These are phyloP conservation scores for Volucella bombylans DNA, from an alignment of 2,888 invertebrate genomes.

Conservation along the genomic window DNA sequence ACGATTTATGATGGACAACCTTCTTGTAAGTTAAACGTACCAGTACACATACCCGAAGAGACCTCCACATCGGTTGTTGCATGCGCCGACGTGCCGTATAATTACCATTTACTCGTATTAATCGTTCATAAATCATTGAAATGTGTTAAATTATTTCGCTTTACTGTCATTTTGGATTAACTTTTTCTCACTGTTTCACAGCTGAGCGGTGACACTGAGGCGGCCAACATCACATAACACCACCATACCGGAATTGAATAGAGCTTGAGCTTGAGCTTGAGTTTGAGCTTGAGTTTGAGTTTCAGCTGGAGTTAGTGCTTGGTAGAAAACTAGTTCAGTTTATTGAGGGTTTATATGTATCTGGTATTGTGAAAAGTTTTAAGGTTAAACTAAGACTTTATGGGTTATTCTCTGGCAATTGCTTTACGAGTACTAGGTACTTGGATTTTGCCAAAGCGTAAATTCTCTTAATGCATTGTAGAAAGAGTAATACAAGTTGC, in stretches of 20 bases:
- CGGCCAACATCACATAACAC: constrained; percentile 8
- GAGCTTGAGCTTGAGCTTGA: constrained; percentile 12
- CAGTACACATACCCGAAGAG: neutral
- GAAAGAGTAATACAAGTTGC: neutral
- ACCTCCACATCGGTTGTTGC: constrained; percentile 13
- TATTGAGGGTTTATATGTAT: constrained; percentile 5
- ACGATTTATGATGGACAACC: constrained; percentile 56
- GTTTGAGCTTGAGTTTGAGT: neutral
- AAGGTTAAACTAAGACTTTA: constrained; percentile 9
- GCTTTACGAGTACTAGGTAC: neutral
- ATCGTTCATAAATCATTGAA: constrained; percentile 57
- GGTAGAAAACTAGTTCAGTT: constrained; percentile 29
- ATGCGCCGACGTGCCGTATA: neutral
- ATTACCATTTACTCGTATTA: constrained; percentile 54
- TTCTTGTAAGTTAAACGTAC: constrained; percentile 54
- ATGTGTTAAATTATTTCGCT: constrained; percentile 45
- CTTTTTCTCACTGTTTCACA: constrained; percentile 12
- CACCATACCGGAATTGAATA: constrained; percentile 27
- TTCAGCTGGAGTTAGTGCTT: neutral
- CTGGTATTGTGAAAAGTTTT: constrained; percentile 3
- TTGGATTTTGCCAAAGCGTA: neutral
- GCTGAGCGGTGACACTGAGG: constrained; percentile 45
- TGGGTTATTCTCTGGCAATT: constrained; percentile 9
- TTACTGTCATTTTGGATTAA: neutral
- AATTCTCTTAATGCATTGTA: neutral